Evolutionary conservation across 2,797 vertebrate genomes (phyloP), one percentile per base, ranked within the genome.

Genomic region (Tangara arthus): DNA sequence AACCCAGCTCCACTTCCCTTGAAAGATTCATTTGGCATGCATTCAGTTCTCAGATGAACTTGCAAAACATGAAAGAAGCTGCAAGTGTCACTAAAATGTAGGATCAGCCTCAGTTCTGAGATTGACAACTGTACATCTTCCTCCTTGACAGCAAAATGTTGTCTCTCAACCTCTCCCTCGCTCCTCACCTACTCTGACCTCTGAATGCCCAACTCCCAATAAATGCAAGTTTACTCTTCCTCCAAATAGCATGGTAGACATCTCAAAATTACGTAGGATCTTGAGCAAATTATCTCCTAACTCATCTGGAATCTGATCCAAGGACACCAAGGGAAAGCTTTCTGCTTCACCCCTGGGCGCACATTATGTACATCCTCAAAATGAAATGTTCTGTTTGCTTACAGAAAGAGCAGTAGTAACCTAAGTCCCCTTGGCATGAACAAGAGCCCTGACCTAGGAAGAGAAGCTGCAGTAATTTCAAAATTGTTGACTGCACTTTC

Each of bases 391-490:
- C 50, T 55, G 66, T 87, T 81, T 87, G 63, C 79, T 80, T 41
- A 64, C 63, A 93, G 66, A 76, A 47, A 16, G 34, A 79, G 66
- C 47, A 82, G 81, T 17, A 47, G 55, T 20, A 65, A 66, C 41
- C 13, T 52, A 70, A 63, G 61, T 53, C 61, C 81, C 66, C 24
- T 68, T 66, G 76, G 44, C 69, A 49, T 21, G 32, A 94, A 66
- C 60, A 93, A 39, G 41, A 63, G 71, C 34, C 57, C 91, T 70
- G 82, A 84, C 80, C 66, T 80, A 90, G 83, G 64, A 89, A 80
- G 68, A 91, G 80, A 95, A 95, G 94, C 66, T 75, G 63, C 64
- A 94, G 69, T 66, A 78, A 93, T 94, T 96, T 95, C 93, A 96
- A 80, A 94, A 94, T 90, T 34, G 52, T 75, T 89, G 92, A 79